A percentile compares a stretch with the other conserved stretches of the same genome.
phyloP scores from a whole-genome alignment of 1,140 invertebrate genomes.

The Macrotrachela quadricornifera region DNA sequence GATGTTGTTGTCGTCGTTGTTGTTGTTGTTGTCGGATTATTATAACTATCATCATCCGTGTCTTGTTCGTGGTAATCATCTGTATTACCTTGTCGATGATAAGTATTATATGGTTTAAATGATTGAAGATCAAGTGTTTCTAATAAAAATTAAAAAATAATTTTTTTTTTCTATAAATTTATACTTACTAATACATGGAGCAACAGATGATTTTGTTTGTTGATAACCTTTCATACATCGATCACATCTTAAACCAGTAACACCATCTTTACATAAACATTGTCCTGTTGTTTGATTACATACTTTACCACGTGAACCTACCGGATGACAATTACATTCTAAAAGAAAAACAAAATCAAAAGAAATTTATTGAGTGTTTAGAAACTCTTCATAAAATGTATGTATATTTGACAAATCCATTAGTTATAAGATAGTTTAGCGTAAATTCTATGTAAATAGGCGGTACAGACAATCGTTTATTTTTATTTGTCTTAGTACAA shows the following conservation, averaged over 20 bases:
- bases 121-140: too few species aligned
- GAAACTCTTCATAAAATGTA: not conserved
- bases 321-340: constrained; percentile 95
- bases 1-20: not conserved
- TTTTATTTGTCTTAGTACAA: too few species aligned
- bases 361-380: constrained; percentile 7
- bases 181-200: constrained; percentile 70
- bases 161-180: not conserved
- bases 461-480: too few species aligned
- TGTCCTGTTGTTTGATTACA: constrained; percentile 96
- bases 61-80: too few species aligned
- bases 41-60: not conserved
- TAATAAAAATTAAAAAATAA: too few species aligned
- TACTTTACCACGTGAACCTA: constrained; percentile 80
- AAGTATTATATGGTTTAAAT: too few species aligned
- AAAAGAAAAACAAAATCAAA: constrained; percentile 27
- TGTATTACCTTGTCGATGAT: too few species aligned
- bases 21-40: not conserved
- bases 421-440: not conserved
- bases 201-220: constrained; percentile 82
- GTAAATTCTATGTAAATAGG: not conserved
- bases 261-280: constrained; percentile 96
- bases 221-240: constrained; percentile 88
- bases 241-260: constrained; percentile 91
- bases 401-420: too few species aligned